These are phyloP conservation scores for Orchestes rusci DNA, from an alignment of 2,888 invertebrate genomes.

Conservation along the genomic window DNA sequence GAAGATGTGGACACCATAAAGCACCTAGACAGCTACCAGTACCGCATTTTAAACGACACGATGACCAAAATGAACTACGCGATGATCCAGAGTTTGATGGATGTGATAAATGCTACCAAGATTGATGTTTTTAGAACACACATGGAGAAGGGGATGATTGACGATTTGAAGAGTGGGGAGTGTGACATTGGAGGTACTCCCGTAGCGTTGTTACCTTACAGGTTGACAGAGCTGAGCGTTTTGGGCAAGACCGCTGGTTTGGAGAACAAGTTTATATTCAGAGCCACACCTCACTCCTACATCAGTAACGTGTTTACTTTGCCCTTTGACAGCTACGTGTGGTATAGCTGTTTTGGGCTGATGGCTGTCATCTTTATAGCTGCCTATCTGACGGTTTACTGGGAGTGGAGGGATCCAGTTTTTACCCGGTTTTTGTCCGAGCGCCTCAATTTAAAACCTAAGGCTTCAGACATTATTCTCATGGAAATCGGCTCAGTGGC, in stretches of 20 bases:
- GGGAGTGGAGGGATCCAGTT: conserved; percentile 36
- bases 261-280: conserved; percentile 54
- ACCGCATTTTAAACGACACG: conserved; percentile 31
- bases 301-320: conserved; percentile 59
- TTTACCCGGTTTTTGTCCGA: conserved; percentile 18
- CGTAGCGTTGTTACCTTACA: conserved; percentile 38
- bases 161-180: conserved; percentile 48
- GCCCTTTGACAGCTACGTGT: conserved; percentile 57
- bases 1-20: background rate
- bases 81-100: conserved; percentile 48
- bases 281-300: conserved; percentile 58
- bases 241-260: conserved; percentile 51
- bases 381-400: conserved; percentile 32
- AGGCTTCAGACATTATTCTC: no score
- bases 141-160: conserved; percentile 49
- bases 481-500: conserved; percentile 46
- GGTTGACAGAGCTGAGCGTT: conserved; percentile 46
- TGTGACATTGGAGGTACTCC: conserved; percentile 53
- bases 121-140: conserved; percentile 41
- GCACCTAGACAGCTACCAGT: background rate
- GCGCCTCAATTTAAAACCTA: no score
- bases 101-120: conserved; percentile 49
- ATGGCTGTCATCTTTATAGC: conserved; percentile 35
- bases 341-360: conserved; percentile 52
- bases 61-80: conserved; percentile 54